Evolutionary conservation across 2,113 vertebrate genomes (phyloP).

Genomic region (Macrotus californicus): DNA sequence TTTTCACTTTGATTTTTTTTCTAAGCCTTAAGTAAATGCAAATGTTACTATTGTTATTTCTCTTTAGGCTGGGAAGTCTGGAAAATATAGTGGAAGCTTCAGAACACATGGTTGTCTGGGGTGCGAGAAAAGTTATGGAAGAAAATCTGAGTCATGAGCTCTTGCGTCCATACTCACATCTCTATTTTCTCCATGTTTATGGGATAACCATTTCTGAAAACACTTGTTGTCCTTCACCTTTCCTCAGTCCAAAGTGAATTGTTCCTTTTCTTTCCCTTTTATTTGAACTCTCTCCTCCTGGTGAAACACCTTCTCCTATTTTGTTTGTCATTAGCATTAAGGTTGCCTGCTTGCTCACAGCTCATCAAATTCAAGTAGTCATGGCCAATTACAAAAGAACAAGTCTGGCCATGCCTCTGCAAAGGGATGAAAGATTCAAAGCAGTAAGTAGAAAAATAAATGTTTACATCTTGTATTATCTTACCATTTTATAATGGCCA

Average conservation of each 20-base stretch:
- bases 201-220: background rate
- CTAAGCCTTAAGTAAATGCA: slow-evolving; percentile 54
- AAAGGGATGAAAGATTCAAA: background rate
- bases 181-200: slow-evolving; percentile 17
- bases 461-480: background rate
- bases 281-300: background rate
- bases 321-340: background rate
- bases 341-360: background rate
- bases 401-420: background rate
- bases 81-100: slow-evolving; percentile 37
- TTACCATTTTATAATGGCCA: background rate
- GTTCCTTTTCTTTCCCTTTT: slow-evolving; percentile 38
- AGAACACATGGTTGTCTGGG: background rate
- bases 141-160: slow-evolving; percentile 18
- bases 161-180: background rate
- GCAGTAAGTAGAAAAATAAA: background rate
- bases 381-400: background rate
- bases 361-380: background rate
- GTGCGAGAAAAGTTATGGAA: background rate
- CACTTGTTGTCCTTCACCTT: background rate
- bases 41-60: slow-evolving; percentile 57
- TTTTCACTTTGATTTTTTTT: slow-evolving; percentile 38
- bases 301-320: background rate
- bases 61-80: slow-evolving; percentile 53
- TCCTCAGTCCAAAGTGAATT: background rate